phyloP scores from a whole-genome alignment of 2,113 vertebrate genomes.

The Myrmecobius fasciatus region DNA sequence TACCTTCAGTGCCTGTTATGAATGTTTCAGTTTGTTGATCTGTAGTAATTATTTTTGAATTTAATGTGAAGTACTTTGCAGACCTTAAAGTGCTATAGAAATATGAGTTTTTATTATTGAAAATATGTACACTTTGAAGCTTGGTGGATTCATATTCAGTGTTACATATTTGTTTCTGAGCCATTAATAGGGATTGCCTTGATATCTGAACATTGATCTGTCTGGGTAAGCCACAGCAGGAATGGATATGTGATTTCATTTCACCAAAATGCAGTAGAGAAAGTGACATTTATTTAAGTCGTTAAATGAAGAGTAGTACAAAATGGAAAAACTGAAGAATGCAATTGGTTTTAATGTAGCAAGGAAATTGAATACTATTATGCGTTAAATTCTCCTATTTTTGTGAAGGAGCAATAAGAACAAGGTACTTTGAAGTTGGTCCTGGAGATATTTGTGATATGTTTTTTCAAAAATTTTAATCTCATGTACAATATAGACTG shows the following conservation, averaged over 20 bases:
- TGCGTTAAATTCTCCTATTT: background rate
- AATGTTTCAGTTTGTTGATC: background rate
- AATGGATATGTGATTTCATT: conserved; percentile 48
- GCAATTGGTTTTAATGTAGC: conserved; percentile 38
- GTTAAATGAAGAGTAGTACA: background rate
- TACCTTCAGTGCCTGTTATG: background rate
- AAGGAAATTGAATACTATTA: conserved; percentile 6
- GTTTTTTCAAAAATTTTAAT: conserved; percentile 15
- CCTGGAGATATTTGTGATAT: background rate
- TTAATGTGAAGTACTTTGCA: background rate
- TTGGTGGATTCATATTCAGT: conserved; percentile 13
- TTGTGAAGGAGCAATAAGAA: conserved; percentile 38
- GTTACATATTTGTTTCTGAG: conserved; percentile 64
- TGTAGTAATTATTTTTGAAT: background rate
- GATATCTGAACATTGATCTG: conserved; percentile 55
- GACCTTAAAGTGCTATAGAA: background rate
- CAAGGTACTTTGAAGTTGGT: too few species aligned
- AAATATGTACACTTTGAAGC: background rate
- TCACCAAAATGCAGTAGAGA: conserved; percentile 42
- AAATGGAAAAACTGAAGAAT: background rate
- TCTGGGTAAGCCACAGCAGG: conserved; percentile 1
- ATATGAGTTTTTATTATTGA: background rate
- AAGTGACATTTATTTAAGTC: background rate
- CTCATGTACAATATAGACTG: background rate
- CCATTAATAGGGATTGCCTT: conserved; percentile 54